Evolutionary conservation across 2,113 vertebrate genomes (phyloP).

Genomic region (Pterocles burchelli): DNA sequence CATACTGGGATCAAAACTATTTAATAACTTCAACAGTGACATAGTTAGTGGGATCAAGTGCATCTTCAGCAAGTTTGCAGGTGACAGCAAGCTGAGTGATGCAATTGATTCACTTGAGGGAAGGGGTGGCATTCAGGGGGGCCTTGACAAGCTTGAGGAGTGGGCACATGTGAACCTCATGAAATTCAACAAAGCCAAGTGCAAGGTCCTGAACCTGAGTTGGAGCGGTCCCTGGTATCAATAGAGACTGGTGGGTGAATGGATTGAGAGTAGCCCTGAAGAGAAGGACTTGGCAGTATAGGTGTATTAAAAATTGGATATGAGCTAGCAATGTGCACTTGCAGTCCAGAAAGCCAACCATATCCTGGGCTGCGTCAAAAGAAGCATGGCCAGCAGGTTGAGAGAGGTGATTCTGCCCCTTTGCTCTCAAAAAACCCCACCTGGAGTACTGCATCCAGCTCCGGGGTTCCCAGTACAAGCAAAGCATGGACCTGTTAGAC

Average conservation of each 20-base stretch:
- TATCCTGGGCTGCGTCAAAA: neutral
- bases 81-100: neutral
- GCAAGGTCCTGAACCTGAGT: neutral
- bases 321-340: neutral
- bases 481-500: too few relatives aligned
- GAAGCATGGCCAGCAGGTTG: neutral
- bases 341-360: neutral
- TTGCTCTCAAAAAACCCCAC: neutral
- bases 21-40: neutral
- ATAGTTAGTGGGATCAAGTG: neutral
- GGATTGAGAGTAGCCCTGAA: neutral
- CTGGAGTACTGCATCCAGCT: neutral
- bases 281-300: neutral
- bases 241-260: neutral
- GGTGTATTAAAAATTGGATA: neutral
- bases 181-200: neutral
- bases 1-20: neutral
- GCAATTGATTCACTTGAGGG: neutral
- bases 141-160: neutral
- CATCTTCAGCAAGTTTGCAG: neutral
- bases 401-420: neutral
- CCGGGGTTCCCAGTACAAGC: neutral
- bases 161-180: fast-evolving
- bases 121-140: neutral
- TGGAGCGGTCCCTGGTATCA: neutral